Evolutionary conservation across 2,888 invertebrate genomes (phyloP).

Genomic region (Diarsia dahlii): DNA sequence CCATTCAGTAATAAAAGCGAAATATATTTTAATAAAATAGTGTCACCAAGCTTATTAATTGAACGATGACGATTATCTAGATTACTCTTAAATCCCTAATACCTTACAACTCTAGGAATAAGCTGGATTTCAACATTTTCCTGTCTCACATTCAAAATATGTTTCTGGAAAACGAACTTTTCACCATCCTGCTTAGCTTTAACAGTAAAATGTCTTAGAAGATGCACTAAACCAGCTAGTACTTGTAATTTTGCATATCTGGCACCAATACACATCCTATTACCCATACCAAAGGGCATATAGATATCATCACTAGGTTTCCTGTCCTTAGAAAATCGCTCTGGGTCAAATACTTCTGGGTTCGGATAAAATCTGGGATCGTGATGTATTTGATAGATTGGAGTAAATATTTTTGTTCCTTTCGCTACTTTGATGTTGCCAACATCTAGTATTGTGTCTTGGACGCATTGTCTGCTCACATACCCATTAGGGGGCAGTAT

Average conservation of each 20-base stretch:
- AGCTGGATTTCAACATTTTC: constrained; percentile 71
- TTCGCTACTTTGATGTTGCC: constrained; percentile 78
- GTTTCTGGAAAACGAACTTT: constrained; percentile 68
- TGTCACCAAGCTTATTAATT: not conserved
- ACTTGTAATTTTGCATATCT: constrained; percentile 76
- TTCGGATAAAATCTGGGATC: constrained; percentile 82
- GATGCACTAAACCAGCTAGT: constrained; percentile 70
- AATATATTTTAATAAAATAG: not conserved
- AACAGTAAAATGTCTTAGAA: constrained; percentile 70
- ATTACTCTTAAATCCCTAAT: not conserved
- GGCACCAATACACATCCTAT: constrained; percentile 83
- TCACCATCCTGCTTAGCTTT: constrained; percentile 63
- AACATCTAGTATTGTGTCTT: constrained; percentile 75
- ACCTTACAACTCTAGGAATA: constrained; percentile 54
- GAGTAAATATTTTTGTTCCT: constrained; percentile 75
- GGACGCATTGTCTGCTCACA: constrained; percentile 71
- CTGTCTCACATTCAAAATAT: constrained; percentile 69
- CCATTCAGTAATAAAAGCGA: not conserved
- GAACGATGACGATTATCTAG: not conserved
- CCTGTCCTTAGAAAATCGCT: constrained; percentile 75
- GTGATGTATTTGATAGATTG: constrained; percentile 79
- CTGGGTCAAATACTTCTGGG: constrained; percentile 84
- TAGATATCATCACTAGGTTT: constrained; percentile 70
- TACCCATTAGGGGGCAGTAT: constrained; percentile 77
- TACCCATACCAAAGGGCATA: constrained; percentile 85